Conservation (phyloP, 1,140 invertebrate species). For the Drosophila arizonae region DNA sequence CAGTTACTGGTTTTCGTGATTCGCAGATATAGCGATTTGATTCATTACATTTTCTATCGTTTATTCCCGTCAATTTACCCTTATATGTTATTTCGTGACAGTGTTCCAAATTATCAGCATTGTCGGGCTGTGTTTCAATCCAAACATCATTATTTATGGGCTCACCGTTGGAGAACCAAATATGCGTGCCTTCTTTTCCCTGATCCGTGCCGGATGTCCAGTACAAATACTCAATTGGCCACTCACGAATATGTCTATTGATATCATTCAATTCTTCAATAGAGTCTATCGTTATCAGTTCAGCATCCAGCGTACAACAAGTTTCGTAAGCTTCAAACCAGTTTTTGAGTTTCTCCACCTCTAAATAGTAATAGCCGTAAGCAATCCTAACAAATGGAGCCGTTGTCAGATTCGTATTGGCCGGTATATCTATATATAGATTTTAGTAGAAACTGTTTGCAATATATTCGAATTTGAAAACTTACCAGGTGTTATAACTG, state of each 20-base stretch:
- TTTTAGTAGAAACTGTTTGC: background rate
- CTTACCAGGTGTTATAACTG: conserved; percentile 6
- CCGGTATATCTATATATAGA: conserved; percentile 17
- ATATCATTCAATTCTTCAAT: background rate
- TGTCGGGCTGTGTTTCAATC: conserved; percentile 20
- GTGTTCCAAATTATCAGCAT: conserved; percentile 1
- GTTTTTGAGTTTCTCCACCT: conserved; percentile 11
- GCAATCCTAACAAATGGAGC: conserved; percentile 17
- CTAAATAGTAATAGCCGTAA: conserved; percentile 15
- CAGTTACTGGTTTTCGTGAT: background rate
- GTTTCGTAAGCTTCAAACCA: conserved; percentile 24
- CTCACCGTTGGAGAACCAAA: conserved; percentile 17
- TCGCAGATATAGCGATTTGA: conserved; percentile 10
- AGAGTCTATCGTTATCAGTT: conserved; percentile 21
- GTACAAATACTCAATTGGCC: background rate
- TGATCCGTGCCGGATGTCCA: conserved; percentile 37
- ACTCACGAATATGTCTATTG: conserved; percentile 3
- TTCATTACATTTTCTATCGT: conserved; percentile 7
- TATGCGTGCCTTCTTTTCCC: background rate
- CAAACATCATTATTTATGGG: conserved; percentile 11
- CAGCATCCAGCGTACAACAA: conserved; percentile 15
- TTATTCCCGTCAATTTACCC: background rate
- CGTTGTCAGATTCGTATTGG: conserved; percentile 17
- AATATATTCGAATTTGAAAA: background rate
- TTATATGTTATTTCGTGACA: conserved; percentile 16